Evolutionary conservation across 2,888 invertebrate genomes (phyloP).

Genomic region (Folsomia candida): DNA sequence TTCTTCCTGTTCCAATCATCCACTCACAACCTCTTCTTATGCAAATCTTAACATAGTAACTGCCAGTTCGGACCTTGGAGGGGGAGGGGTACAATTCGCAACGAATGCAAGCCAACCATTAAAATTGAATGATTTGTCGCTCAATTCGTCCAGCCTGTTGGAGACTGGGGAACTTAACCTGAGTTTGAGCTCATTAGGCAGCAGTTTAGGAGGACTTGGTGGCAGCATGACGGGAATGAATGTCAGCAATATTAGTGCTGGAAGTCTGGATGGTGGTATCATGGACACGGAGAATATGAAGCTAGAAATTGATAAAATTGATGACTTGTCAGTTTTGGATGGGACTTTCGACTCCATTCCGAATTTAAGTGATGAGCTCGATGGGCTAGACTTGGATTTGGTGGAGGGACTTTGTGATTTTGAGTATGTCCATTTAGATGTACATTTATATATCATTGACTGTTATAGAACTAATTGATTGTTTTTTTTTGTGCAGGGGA

Average conservation of each 20-base stretch:
- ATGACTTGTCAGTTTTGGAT: conserved; percentile 39
- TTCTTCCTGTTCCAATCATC: too few relatives aligned
- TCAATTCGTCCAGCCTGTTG: conserved; percentile 15
- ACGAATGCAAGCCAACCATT: not conserved
- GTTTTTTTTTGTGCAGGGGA: conserved; percentile 47
- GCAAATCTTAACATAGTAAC: conserved; percentile 18
- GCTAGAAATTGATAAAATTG: conserved; percentile 54
- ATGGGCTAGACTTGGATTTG: conserved; percentile 55
- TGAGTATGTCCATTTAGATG: conserved; percentile 35
- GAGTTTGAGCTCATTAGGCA: conserved; percentile 21
- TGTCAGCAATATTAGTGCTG: not conserved
- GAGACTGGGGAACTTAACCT: conserved; percentile 37
- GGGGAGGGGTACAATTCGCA: not conserved
- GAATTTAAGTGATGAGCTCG: conserved; percentile 53
- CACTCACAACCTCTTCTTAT: conserved; percentile 10
- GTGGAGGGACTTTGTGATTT: conserved; percentile 50
- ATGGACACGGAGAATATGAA: conserved; percentile 57
- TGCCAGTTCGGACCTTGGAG: not conserved
- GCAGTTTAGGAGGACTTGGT: conserved; percentile 23
- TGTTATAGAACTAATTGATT: too few relatives aligned
- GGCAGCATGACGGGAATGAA: conserved; percentile 15
- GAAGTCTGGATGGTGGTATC: conserved; percentile 53
- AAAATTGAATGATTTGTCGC: not conserved
- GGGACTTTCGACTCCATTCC: conserved; percentile 51
- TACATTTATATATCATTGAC: not conserved